Evolutionary conservation across 2,113 vertebrate species (phyloP), one percentile per base, ranked within the genome.

Genomic region (Cheirogaleus medius): DNA sequence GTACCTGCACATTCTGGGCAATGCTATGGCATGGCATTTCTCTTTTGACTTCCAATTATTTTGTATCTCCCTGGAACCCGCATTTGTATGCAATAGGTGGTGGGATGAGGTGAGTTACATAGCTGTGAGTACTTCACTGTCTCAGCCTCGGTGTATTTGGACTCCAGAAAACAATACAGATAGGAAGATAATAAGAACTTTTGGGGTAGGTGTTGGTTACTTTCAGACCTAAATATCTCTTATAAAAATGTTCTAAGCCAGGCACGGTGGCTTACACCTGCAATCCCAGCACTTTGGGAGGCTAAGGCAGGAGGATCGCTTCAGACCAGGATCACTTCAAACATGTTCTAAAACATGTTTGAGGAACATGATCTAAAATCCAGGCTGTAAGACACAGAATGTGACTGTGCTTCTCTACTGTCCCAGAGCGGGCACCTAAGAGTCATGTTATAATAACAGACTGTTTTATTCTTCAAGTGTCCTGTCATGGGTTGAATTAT

Each of bases 71-170:
- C 64, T 64, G 54, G 29, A 25, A 52, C 29, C 68, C 18, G 3
- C 3, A 74, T 94, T 73, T 90, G 20, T 47, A 17, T 64, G 71
- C 34, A 56, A 9, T 14, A 74, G 23, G 37, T 85, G 37, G 25
- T 83, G 15, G 42, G 27, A 27, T 54, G 37, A 76, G 73, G 34
- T n/a, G 60, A 91, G 47, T 73, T 74, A 34, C 32, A 5, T 17
- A 42, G 47, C 42, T 83, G 18, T 63, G 34, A 73, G 44, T 11
- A 66, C 76, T 94, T 94, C 47, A 74, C 60, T 34, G 60, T 90
- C 81, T 92, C 39, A n/a, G 21, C 6, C 32, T 94, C 92, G 77
- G 23, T 85, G 8, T 86, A 56, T 94, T 96, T 94, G 94, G 85
- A 83, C 34, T 56, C 37, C 6, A 78, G 73, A 7, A 78, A 91